A percentile compares a stretch with the other conserved stretches of the same genome.
Evolutionary conservation across 2,113 vertebrate genomes (phyloP).

Genomic region (Carassius auratus): DNA sequence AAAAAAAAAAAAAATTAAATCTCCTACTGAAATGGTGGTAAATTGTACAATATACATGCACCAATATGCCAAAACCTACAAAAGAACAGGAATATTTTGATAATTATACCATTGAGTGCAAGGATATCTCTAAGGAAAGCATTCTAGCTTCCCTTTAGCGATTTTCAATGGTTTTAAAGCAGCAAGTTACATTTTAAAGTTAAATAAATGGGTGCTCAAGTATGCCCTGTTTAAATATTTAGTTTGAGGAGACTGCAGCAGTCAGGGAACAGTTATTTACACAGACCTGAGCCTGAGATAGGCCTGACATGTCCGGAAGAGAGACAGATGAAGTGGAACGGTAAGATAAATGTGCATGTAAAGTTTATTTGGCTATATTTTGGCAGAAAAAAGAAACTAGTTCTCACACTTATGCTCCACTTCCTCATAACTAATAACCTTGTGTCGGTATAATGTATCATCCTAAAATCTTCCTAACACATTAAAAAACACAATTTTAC

Average conservation of each 20-base stretch:
- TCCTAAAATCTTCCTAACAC: background rate
- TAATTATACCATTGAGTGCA: background rate
- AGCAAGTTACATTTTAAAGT: constrained; percentile 58
- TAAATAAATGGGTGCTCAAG: constrained; percentile 70
- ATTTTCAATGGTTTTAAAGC: constrained; percentile 60
- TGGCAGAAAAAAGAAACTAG: constrained; percentile 36
- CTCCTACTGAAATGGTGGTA: too few species aligned
- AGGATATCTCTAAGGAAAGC: background rate
- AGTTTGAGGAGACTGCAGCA: constrained; percentile 58
- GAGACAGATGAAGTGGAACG: constrained; percentile 24
- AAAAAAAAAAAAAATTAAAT: background rate
- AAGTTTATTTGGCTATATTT: background rate
- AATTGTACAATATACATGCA: too few species aligned
- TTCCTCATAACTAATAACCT: constrained; percentile 19
- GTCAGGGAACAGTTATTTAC: constrained; percentile 41
- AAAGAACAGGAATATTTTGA: background rate
- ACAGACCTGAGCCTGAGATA: constrained; percentile 25
- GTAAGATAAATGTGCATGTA: constrained; percentile 45
- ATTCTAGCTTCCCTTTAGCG: constrained; percentile 43
- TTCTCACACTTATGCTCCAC: background rate
- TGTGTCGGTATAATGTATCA: background rate
- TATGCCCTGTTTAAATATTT: constrained; percentile 75
- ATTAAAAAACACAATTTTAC: background rate
- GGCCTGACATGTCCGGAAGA: constrained; percentile 27
- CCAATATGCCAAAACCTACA: too few species aligned